phyloP scores from a whole-genome alignment of 2,888 invertebrate species.

The Sinelater perroti region DNA sequence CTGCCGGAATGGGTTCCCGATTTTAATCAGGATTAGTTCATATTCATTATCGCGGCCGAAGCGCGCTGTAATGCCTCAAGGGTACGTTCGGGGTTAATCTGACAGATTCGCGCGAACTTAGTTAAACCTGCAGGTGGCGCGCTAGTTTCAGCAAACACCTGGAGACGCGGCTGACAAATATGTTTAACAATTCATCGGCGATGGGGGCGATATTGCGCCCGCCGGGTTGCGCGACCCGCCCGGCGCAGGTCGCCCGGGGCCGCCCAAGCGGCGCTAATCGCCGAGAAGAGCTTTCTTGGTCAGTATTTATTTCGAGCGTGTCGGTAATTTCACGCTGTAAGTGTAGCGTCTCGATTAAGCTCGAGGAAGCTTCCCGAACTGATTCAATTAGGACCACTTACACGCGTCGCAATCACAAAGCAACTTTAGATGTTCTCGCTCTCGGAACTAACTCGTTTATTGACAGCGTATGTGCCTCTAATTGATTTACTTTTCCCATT shows the following conservation, averaged over 20 bases:
- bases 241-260: no score
- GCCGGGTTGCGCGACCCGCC: no score
- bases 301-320: slow-evolving; percentile 11
- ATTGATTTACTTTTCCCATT: slow-evolving; percentile 40
- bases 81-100: neutral
- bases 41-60: neutral
- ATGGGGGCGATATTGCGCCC: no score
- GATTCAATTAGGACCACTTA: slow-evolving; percentile 47
- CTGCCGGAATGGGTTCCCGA: no score
- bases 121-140: no score
- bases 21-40: slow-evolving; percentile 2
- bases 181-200: neutral
- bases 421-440: slow-evolving; percentile 40
- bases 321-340: slow-evolving; percentile 26
- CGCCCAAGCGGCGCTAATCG: no score
- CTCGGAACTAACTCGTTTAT: slow-evolving; percentile 40
- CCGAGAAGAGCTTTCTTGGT: slow-evolving; percentile 23
- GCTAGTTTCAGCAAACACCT: neutral
- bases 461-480: slow-evolving; percentile 37
- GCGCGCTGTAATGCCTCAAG: neutral
- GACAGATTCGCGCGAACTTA: neutral
- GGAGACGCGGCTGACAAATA: neutral
- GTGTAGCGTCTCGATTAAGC: slow-evolving; percentile 40
- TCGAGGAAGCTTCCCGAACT: slow-evolving; percentile 38
- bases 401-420: slow-evolving; percentile 43